Conservation (phyloP, 92 coral and sea anemone genomes). For the Hydrozoanthus gracilis region DNA sequence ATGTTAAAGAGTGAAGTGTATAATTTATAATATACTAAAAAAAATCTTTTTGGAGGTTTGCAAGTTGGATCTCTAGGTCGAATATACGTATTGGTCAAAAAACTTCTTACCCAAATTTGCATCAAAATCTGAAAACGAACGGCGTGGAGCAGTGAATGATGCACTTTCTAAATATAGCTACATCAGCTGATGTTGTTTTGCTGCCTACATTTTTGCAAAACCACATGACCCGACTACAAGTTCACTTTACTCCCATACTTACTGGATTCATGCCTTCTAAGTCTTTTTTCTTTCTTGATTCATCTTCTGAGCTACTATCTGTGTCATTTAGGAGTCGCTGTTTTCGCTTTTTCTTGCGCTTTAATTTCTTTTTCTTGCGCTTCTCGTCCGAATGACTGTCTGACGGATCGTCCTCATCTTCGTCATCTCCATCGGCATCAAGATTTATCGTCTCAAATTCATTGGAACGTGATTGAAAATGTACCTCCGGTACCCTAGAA, state of each 20-base stretch:
- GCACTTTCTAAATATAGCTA: constrained; percentile 19
- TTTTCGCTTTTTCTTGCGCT: constrained; percentile 85
- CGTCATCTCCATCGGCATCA: constrained; percentile 94
- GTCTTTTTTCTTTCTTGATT: constrained; percentile 54
- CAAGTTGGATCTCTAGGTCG: too few species aligned
- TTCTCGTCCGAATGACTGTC: constrained; percentile 76
- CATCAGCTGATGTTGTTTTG: background rate
- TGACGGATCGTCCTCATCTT: constrained; percentile 75
- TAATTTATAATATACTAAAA: too few species aligned
- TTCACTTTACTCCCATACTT: constrained; percentile 3
- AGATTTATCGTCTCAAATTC: constrained; percentile 91
- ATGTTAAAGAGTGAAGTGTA: too few species aligned
- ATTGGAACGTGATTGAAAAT: constrained; percentile 57
- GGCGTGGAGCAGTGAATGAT: background rate
- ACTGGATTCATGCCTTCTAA: constrained; percentile 82
- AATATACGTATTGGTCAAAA: too few species aligned
- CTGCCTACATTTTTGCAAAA: background rate
- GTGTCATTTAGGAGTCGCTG: constrained; percentile 62
- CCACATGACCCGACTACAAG: background rate
- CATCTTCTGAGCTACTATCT: constrained; percentile 97
- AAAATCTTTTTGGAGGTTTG: too few species aligned
- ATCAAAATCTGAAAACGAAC: background rate
- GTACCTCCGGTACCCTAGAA: constrained; percentile 64
- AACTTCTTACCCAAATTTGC: background rate
- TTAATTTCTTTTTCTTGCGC: constrained; percentile 70